Percentiles rank a stretch among this genome's conserved stretches.
Evolutionary conservation across 2,888 invertebrate genomes (phyloP).

Genomic region (Loripinus fragilis): DNA sequence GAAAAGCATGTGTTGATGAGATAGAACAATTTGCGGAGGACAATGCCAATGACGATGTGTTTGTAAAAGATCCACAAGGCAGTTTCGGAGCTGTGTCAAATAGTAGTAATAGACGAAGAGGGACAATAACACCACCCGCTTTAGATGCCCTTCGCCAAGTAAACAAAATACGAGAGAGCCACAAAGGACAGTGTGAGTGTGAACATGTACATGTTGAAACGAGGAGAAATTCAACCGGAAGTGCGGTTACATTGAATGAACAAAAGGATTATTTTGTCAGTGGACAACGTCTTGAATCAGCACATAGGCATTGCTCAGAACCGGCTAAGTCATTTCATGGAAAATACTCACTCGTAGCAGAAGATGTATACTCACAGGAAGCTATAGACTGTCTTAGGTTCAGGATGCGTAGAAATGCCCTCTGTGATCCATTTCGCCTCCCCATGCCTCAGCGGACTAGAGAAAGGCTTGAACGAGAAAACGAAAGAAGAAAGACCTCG

Average conservation of each 20-base stretch:
- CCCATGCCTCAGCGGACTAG: constrained; percentile 48
- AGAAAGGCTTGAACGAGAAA: constrained; percentile 48
- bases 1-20: neutral
- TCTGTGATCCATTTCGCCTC: constrained; percentile 52
- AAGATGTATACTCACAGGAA: constrained; percentile 2
- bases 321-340: neutral
- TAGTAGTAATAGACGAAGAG: neutral
- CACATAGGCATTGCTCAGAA: neutral
- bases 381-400: constrained; percentile 45
- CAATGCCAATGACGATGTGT: neutral
- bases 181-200: neutral
- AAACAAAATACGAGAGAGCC: neutral
- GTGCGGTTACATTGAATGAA: neutral
- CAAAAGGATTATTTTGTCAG: neutral
- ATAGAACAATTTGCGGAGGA: neutral
- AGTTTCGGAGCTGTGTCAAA: neutral
- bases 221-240: neutral
- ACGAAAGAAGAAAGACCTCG: constrained; percentile 45
- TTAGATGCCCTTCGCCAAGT: neutral
- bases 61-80: neutral
- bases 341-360: neutral
- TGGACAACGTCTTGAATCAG: no score
- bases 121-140: neutral
- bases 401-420: constrained; percentile 48
- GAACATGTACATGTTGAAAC: neutral